Base-by-base conservation (phyloP, 2,888 invertebrate genomes). In the Plebejus anna region DNA sequence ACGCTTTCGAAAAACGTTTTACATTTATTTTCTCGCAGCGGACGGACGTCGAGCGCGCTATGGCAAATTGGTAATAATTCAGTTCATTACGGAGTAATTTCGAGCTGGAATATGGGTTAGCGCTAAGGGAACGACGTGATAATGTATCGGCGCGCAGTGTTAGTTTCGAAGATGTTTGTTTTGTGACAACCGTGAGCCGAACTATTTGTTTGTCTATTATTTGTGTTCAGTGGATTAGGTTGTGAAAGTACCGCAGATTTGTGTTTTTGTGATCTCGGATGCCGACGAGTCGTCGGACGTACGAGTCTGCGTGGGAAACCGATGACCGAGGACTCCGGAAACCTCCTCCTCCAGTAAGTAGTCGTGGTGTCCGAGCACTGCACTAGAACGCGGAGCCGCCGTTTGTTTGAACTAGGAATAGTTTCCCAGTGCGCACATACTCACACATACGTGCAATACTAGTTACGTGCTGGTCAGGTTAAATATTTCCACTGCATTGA, bases 1-100 rank as follows among this genome's bases (percentile, higher is more conserved):
- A 88, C 89, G 91, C 92, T 93, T 93, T 93, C 92, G 92, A 92
- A 94, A 93, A 92, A 90, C 88, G 90, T 92, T 91, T 91, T 88
- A 88, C 87, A 85, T 87, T 85, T 87, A 89, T 90, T 91, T 91
- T 90, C 89, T 88, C 88, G 85, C 85, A 83, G 87, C 86, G 89
- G 85, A 87, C 91, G 91, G 90, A 91, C 91, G 90, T 91, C 88
- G 87, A 83, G 88, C 86, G 87, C 87, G 88, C 88, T 87, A 87
- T 87, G 85, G 88, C 90, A 92, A 92, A 94, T 94, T 93, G 92
- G 88, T 91, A 90, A 91, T 92, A 92, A 92, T 92, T 92, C 87
- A 85, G 87, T 92, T 91, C 87, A 92, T 92, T 94, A 91, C 89
- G 89, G 89, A 87, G 91, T 90, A 88, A 88, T 90, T 89, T 86